Percentiles rank a stretch among this genome's conserved stretches.
Evolutionary conservation across 2,888 invertebrate species (phyloP).

Genomic region (Rhabditoides inermis): DNA sequence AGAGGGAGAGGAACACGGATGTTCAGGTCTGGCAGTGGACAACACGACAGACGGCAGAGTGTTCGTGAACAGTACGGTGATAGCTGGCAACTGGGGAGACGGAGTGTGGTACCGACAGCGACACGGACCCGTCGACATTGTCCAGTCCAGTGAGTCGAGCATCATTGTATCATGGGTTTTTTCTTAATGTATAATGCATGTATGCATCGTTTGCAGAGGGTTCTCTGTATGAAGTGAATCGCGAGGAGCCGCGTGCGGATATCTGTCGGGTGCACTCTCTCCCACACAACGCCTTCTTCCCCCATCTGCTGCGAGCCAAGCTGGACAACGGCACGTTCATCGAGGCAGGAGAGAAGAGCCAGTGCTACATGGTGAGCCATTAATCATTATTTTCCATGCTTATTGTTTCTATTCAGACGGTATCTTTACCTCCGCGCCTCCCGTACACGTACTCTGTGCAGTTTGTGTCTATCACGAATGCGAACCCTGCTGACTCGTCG

Average conservation of each 20-base stretch:
- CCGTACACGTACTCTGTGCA: constrained; percentile 51
- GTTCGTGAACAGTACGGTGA: constrained; percentile 68
- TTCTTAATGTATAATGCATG: background rate
- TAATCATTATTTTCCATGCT: background rate
- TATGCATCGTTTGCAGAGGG: background rate
- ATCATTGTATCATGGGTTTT: no score
- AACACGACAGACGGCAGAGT: constrained; percentile 65
- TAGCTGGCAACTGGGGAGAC: constrained; percentile 79
- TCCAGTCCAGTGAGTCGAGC: no score
- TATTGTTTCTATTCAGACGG: constrained; percentile 18
- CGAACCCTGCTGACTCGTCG: constrained; percentile 24
- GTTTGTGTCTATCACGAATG: constrained; percentile 41
- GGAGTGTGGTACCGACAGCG: constrained; percentile 67
- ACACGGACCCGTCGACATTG: background rate
- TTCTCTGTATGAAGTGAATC: no score
- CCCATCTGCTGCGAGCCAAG: constrained; percentile 39
- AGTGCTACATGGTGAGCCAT: constrained; percentile 42
- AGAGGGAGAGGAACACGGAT: no score
- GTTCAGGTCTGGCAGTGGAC: constrained; percentile 39
- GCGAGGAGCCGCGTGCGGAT: constrained; percentile 41
- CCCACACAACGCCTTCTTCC: constrained; percentile 36
- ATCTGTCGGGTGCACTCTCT: constrained; percentile 39
- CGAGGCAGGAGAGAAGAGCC: constrained; percentile 33
- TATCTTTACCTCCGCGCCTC: constrained; percentile 43
- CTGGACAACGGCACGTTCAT: constrained; percentile 41